Evolutionary conservation across 1,140 invertebrate genomes (phyloP), one percentile per base, ranked within the genome.

Genomic region (Drosophila lacertosa): DNA sequence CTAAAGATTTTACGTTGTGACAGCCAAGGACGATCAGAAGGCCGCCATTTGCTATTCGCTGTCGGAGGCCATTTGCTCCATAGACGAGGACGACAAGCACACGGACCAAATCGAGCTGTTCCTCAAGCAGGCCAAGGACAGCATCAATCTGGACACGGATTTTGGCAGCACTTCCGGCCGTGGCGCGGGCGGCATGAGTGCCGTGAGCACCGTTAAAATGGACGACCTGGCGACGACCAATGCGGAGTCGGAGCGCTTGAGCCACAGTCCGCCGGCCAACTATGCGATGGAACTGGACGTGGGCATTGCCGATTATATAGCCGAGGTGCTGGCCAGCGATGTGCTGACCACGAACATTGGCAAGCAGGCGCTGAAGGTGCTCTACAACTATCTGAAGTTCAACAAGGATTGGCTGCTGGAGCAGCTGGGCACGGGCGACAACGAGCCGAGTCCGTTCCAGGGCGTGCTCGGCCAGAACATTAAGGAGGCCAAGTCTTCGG

Each of bases 71-170:
- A 92, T 96, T 9, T 96, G 95, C 76, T 94, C 94, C n/a, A 94
- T 96, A 26, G 95, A 96, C 77, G 94, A 95, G 71, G 94, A 95
- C 44, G 93, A 95, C 74, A 95, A 95, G 72, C 95, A 96, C 60
- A 95, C 94, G 0, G 92, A 94, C 50, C 93, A 95, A 74, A 94
- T 96, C 45, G 92, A 94, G 1, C 88, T 92, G 29, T 92, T 96
- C 5, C 80, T 95, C 11, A 90, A 91, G 15, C 92, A 93, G 53
- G 92, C 93, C 13, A 93, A 93, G 58, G 91, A 92, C n/a, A 90
- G 88, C 39, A 91, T 90, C 15, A 74, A 77, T n/a, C 29, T 89
- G 48, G 89, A 91, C 18, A 81, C 74, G 0, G 86, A 88, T 32
- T 89, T 82, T n/a, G 83, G 75, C 0, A 48, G 57, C 32, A 62